A percentile compares a stretch with the other conserved stretches of the same genome.
Conservation (phyloP, 2,888 invertebrate genomes). For the Isotomurus palustris region DNA sequence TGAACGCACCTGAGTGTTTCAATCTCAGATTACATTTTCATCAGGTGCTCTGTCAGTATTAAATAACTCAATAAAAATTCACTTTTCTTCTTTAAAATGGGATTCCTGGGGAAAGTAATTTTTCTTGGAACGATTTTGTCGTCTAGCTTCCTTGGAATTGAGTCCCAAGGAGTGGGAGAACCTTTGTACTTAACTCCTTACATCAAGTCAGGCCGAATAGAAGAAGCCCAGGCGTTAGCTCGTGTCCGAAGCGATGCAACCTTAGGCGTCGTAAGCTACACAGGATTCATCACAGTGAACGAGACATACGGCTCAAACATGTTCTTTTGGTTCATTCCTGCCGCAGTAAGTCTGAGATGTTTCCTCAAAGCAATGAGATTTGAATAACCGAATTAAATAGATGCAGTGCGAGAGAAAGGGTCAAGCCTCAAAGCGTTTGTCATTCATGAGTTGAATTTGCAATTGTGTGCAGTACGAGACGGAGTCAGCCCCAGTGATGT, state of each 20-base stretch:
- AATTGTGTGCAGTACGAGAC: constrained; percentile 43
- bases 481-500: constrained; percentile 50
- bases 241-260: constrained; percentile 39
- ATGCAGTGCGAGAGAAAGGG: too few species aligned
- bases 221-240: constrained; percentile 55
- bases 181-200: constrained; percentile 67
- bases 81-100: too few species aligned
- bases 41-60: too few species aligned
- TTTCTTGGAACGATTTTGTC: too few species aligned
- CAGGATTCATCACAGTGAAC: constrained; percentile 42
- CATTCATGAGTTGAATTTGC: too few species aligned
- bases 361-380: not conserved
- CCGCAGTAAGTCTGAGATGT: constrained; percentile 28
- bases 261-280: constrained; percentile 37
- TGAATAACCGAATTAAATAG: not conserved
- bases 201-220: constrained; percentile 65
- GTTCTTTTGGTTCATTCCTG: constrained; percentile 46
- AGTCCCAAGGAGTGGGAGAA: too few species aligned
- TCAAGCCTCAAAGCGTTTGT: too few species aligned
- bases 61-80: too few species aligned
- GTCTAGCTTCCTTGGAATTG: too few species aligned
- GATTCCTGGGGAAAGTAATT: too few species aligned
- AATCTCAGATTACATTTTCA: too few species aligned
- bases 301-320: constrained; percentile 40
- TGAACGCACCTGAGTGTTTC: too few species aligned